These are phyloP conservation scores for Lytechinus variegatus DNA, from an alignment of 35 echinoderm and acorn worm species.

Conservation along the genomic window DNA sequence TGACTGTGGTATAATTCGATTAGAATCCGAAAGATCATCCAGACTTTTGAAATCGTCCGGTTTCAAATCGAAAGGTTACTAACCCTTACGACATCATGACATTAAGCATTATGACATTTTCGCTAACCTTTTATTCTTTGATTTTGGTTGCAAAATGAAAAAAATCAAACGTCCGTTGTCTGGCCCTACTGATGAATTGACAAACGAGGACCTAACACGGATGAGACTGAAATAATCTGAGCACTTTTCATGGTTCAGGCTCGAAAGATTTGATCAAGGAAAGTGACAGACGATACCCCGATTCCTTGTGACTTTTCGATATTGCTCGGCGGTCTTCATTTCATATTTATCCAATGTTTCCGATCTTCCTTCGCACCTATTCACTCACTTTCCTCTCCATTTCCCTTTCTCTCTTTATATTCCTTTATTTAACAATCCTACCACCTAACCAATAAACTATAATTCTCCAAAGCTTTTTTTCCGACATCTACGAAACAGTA, in stretches of 20 bases:
- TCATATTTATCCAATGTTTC: neutral
- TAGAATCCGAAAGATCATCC: too few species aligned
- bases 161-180: neutral
- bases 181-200: neutral
- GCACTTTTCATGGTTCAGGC: neutral
- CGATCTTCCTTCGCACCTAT: neutral
- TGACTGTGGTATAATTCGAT: too few species aligned
- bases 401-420: neutral
- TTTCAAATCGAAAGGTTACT: neutral
- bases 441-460: neutral
- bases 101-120: neutral
- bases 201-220: neutral
- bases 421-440: neutral
- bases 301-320: constrained; percentile 3
- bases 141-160: neutral
- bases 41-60: neutral
- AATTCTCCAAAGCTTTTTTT: too few species aligned
- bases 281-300: neutral
- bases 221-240: neutral
- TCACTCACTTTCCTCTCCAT: neutral
- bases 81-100: neutral
- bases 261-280: neutral
- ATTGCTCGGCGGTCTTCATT: neutral
- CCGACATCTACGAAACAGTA: too few species aligned
- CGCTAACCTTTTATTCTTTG: neutral